These are phyloP conservation scores for Acanthosepion lycidas DNA, from an alignment of 2,888 invertebrate species.

Conservation along the genomic window DNA sequence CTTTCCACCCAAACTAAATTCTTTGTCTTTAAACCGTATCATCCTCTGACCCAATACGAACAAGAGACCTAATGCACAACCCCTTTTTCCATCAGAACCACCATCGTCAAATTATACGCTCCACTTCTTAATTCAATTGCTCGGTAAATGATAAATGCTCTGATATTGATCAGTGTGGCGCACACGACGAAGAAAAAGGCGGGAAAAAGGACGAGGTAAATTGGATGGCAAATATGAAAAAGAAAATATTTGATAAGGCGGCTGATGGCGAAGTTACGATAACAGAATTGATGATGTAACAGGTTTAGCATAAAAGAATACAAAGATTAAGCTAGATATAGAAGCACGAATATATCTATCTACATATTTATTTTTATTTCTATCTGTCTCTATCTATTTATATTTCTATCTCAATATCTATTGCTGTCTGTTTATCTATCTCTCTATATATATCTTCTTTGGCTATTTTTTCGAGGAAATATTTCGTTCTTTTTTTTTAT, in stretches of 20 bases:
- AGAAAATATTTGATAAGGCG: not conserved
- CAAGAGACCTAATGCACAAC: not conserved
- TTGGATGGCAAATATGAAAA: not conserved
- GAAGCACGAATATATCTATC: no score
- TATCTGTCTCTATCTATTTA: no score
- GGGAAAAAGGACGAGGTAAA: not conserved
- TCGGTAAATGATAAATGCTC: not conserved
- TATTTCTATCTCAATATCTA: not conserved
- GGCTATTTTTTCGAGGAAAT: no score
- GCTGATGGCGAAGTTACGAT: not conserved
- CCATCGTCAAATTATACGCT: slow-evolving; percentile 21
- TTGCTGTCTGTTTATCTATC: not conserved
- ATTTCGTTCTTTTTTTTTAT: no score
- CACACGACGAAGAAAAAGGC: not conserved
- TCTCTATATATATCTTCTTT: not conserved
- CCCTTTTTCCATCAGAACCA: not conserved
- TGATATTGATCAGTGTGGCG: not conserved
- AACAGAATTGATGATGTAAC: not conserved
- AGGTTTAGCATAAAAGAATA: not conserved
- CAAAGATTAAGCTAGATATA: no score
- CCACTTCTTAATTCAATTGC: slow-evolving; percentile 4
- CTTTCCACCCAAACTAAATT: not conserved
- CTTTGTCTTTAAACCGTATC: not conserved
- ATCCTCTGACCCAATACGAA: not conserved
- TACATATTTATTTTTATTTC: no score